Base-by-base conservation (phyloP, 2,888 invertebrate genomes). In the Caenorhabditis japonica region DNA sequence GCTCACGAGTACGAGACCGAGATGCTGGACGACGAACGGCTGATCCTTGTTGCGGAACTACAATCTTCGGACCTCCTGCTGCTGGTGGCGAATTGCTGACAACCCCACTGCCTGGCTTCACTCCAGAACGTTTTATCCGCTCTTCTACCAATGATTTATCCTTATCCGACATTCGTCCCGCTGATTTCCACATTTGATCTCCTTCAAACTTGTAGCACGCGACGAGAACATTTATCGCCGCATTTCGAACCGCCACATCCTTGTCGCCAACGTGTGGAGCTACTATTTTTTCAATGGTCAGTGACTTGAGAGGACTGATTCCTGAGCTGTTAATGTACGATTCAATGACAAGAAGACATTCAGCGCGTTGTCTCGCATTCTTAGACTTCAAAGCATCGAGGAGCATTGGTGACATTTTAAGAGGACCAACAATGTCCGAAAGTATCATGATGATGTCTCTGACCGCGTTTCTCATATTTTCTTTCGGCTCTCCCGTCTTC, bases 231-330 rank as follows among this genome's bases (percentile, higher is more conserved):
- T 97, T 97, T 53, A 99, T 91, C 0, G 97, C 96, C 0, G 96
- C 95, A 87, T 94, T 96, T 47, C 99, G 91, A 41, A 99, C 97
- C 2, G 93, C 92, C 89, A 95, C 96, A 89, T 99, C 97, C 25
- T 96, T 90, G 89, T 99, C 97, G 0, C 94, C 93, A 85, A 99
- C 97, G 88, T 96, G 95, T 41, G 93, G 92, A 0, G 96, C 96
- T 17, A 99, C 92, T 89, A 94, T 93, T 88, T 93, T 93, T 3
- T 97, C 89, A 0, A 95, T 93, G 1, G 91, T 76, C 49, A 93
- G 92, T 0, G 93, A 91, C 0, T 94, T 81, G n/a, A 81, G 56
- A 3, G 75, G 71, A 8, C 69, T 43, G 7, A 74, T 93, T 81
- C 93, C 92, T 88, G 95, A 94, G 27, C 94, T 66, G 1, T 49